A percentile compares a stretch with the other conserved stretches of the same genome.
Evolutionary conservation across 2,113 vertebrate species (phyloP).

Genomic region (Tonatia bakeri): DNA sequence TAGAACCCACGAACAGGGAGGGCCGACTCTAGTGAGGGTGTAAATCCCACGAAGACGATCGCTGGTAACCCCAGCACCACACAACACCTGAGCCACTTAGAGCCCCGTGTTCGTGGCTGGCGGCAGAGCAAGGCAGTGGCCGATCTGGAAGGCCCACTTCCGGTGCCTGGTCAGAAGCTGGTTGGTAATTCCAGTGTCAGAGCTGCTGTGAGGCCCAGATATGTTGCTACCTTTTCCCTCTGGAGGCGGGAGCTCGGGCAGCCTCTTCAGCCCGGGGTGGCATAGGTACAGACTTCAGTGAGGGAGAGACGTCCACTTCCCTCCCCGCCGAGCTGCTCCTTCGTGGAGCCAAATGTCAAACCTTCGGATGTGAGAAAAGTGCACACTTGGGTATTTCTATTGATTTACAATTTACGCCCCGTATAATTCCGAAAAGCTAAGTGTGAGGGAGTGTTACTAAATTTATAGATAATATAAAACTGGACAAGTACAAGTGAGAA

Average conservation of each 20-base stretch:
- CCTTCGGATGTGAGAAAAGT: neutral
- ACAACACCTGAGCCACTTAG: neutral
- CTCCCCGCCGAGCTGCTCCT: neutral
- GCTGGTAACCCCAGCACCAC: neutral
- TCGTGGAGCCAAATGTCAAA: neutral
- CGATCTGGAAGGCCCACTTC: neutral
- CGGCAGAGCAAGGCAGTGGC: neutral
- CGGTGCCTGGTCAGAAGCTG: too few relatives aligned
- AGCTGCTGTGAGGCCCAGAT: too few relatives aligned
- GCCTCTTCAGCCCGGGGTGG: neutral
- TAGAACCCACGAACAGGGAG: too few relatives aligned
- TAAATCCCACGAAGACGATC: neutral
- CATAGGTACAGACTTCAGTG: neutral
- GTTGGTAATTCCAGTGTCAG: neutral
- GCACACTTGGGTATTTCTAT: neutral
- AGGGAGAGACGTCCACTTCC: rapidly evolving
- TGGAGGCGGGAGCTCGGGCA: neutral
- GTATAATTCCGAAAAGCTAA: neutral
- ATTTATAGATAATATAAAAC: conserved; percentile 2
- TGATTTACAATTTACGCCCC: neutral
- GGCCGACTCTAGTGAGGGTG: neutral
- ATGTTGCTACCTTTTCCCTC: neutral
- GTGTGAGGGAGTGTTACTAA: neutral
- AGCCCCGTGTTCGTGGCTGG: neutral
- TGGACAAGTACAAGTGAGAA: neutral